Conservation (phyloP, 2,797 vertebrate species). For the Sebastes trivittatus region DNA sequence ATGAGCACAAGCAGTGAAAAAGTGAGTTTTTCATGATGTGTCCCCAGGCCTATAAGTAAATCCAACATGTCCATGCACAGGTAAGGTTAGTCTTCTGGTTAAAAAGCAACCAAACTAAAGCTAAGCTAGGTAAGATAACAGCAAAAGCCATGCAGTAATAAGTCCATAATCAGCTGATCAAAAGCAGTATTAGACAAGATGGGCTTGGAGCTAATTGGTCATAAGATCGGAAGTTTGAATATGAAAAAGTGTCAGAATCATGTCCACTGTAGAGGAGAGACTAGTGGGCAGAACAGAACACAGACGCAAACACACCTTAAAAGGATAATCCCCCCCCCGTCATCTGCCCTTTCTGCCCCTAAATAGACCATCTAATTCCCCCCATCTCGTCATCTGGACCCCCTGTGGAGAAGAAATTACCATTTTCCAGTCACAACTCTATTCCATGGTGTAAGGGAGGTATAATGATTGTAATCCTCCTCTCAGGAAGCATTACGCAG, state of each 20-base stretch:
- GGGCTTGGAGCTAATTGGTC: background rate
- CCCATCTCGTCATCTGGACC: constrained; percentile 64
- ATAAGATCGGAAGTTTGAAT: background rate
- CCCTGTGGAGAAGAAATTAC: constrained; percentile 60
- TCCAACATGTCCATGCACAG: background rate
- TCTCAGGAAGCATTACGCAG: constrained; percentile 30
- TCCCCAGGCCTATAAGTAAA: background rate
- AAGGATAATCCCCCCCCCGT: constrained; percentile 44
- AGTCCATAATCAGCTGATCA: background rate
- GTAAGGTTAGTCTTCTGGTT: constrained; percentile 5
- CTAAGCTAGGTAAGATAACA: background rate
- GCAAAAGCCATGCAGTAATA: background rate
- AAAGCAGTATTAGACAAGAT: background rate
- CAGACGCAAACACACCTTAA: constrained; percentile 61
- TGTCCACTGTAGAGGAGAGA: background rate
- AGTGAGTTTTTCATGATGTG: too few relatives aligned
- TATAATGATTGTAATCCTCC: constrained; percentile 41
- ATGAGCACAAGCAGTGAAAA: too few relatives aligned
- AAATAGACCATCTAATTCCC: constrained; percentile 55
- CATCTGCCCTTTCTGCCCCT: constrained; percentile 18
- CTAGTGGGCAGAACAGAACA: constrained; percentile 6
- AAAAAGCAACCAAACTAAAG: background rate
- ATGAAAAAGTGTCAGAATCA: constrained; percentile 6
- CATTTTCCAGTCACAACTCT: constrained; percentile 61
- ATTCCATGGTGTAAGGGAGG: constrained; percentile 50